These are phyloP conservation scores for Coregonus clupeaformis DNA, from an alignment of 2,113 vertebrate genomes.

Conservation along the genomic window DNA sequence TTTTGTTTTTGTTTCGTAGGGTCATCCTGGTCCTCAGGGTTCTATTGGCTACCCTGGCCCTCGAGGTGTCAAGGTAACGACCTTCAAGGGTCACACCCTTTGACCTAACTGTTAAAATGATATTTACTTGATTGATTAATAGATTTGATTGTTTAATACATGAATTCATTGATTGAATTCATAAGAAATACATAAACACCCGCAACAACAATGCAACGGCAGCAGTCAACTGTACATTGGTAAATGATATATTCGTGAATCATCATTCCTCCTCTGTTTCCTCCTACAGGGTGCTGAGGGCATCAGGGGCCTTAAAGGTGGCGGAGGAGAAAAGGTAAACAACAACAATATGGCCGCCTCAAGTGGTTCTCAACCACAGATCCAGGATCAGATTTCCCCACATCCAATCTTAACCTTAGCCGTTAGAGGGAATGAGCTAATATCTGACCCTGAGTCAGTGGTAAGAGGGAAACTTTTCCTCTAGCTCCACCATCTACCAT, in stretches of 20 bases:
- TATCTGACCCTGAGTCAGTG: too few relatives aligned
- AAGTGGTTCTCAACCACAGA: not conserved
- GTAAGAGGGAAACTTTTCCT: too few relatives aligned
- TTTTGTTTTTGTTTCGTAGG: slow-evolving; percentile 72
- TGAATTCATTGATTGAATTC: too few relatives aligned
- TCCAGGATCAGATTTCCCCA: not conserved
- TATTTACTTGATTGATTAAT: not conserved
- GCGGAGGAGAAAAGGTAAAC: slow-evolving; percentile 96
- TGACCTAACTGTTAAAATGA: slow-evolving; percentile 1
- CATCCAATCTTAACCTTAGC: too few relatives aligned
- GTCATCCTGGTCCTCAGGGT: slow-evolving; percentile 86
- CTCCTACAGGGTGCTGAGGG: slow-evolving; percentile 89
- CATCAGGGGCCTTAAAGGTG: slow-evolving; percentile 92
- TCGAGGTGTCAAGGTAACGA: slow-evolving; percentile 92
- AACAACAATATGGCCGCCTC: slow-evolving; percentile 17
- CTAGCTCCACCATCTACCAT: too few relatives aligned
- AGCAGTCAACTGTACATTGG: too few relatives aligned
- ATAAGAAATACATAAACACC: not conserved
- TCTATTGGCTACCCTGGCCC: slow-evolving; percentile 95
- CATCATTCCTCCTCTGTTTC: not conserved
- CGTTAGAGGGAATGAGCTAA: too few relatives aligned
- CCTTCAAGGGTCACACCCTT: not conserved
- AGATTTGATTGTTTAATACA: too few relatives aligned
- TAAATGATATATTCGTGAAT: too few relatives aligned
- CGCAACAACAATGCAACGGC: too few relatives aligned